phyloP scores from a whole-genome alignment of 1,140 invertebrate species.

The Drosophila nikananu region DNA sequence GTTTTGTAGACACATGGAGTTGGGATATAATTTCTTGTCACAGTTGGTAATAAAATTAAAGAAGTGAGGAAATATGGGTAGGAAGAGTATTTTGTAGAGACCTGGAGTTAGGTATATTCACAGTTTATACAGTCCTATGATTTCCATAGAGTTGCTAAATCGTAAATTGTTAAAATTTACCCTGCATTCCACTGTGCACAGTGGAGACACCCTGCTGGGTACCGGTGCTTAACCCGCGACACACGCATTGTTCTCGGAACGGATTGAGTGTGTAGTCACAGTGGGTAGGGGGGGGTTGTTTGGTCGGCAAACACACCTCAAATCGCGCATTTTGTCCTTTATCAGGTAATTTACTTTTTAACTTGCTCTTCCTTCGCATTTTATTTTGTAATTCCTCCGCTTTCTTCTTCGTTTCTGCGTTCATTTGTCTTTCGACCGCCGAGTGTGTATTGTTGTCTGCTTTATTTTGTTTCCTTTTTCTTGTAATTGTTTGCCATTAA shows the following conservation, averaged over 20 bases:
- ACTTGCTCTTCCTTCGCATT: conserved; percentile 79
- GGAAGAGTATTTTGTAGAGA: too few relatives aligned
- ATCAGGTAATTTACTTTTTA: conserved; percentile 82
- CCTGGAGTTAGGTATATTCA: too few relatives aligned
- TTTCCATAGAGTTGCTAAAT: too few relatives aligned
- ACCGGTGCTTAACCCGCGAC: conserved; percentile 39
- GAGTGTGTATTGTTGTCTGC: conserved; percentile 27
- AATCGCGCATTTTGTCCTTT: conserved; percentile 82
- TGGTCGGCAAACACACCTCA: conserved; percentile 72
- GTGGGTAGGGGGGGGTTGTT: background rate
- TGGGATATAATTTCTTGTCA: background rate
- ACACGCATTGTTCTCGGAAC: conserved; percentile 41
- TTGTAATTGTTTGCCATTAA: conserved; percentile 83
- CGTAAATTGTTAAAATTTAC: background rate
- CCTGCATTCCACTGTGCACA: conserved; percentile 6
- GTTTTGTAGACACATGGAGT: background rate
- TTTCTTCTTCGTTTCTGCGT: conserved; percentile 25
- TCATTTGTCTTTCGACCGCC: conserved; percentile 17
- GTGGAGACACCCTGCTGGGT: conserved; percentile 32
- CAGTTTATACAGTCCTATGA: too few relatives aligned
- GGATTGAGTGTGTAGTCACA: conserved; percentile 25
- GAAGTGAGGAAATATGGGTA: background rate
- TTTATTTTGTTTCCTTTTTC: conserved; percentile 38
- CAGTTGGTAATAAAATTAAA: background rate
- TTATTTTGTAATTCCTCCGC: conserved; percentile 72